phyloP scores from a whole-genome alignment of 2,888 invertebrate genomes.

The Parnassius glacialis region DNA sequence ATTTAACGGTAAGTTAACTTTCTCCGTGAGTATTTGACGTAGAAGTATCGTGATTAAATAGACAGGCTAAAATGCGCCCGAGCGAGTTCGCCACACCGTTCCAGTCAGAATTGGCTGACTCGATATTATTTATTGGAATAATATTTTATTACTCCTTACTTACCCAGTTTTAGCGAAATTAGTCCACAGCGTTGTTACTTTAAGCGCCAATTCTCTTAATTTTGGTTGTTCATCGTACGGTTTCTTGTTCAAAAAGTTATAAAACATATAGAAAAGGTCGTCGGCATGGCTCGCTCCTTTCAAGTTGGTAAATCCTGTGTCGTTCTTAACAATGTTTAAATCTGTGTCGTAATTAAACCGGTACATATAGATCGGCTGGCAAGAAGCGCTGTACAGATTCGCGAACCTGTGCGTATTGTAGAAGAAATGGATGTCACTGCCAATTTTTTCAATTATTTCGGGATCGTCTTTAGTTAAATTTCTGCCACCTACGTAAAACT shows the following conservation, averaged over 20 bases:
- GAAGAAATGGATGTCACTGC: slow-evolving; percentile 36
- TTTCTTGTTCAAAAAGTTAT: slow-evolving; percentile 45
- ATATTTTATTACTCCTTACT: slow-evolving; percentile 27
- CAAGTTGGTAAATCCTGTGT: slow-evolving; percentile 23
- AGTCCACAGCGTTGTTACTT: slow-evolving; percentile 66
- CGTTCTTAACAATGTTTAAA: slow-evolving; percentile 37
- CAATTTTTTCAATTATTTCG: slow-evolving; percentile 30
- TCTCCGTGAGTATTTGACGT: no score
- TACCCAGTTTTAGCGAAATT: slow-evolving; percentile 71
- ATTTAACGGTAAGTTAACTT: no score
- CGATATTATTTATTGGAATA: background rate
- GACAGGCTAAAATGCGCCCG: no score
- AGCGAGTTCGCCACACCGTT: no score
- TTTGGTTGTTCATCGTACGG: slow-evolving; percentile 46
- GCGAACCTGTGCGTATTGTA: slow-evolving; percentile 38
- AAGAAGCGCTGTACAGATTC: slow-evolving; percentile 29
- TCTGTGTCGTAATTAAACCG: slow-evolving; percentile 39
- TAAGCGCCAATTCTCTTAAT: slow-evolving; percentile 49
- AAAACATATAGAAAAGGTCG: slow-evolving; percentile 58
- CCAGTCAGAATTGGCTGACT: background rate
- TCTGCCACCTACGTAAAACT: slow-evolving; percentile 49
- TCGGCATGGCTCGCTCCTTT: slow-evolving; percentile 60
- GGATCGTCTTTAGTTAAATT: slow-evolving; percentile 33
- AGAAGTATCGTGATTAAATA: no score
- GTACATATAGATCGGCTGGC: slow-evolving; percentile 35